phyloP scores from a whole-genome alignment of 2,113 vertebrate species.

The Nothoprocta perdicaria region DNA sequence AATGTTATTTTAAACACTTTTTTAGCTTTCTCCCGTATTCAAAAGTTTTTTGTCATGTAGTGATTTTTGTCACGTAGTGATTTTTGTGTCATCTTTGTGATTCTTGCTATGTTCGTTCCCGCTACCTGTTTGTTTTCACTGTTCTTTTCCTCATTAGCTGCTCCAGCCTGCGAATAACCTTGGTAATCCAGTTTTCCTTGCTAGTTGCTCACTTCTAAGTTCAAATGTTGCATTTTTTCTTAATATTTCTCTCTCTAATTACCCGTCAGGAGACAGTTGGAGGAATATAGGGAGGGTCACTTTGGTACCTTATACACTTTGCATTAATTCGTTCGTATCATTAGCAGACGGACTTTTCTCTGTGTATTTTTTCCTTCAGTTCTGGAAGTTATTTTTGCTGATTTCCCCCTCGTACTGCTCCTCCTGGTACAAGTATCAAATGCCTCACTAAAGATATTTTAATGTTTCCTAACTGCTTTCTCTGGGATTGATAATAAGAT shows the following conservation, averaged over 20 bases:
- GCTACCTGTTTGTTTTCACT: background rate
- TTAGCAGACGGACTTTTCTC: slow-evolving; percentile 6
- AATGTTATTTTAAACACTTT: no score
- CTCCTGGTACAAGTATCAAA: background rate
- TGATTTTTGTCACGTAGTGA: background rate
- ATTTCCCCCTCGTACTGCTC: slow-evolving; percentile 43
- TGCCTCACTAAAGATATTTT: background rate
- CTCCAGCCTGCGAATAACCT: background rate
- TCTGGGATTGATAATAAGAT: background rate
- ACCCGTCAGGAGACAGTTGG: background rate
- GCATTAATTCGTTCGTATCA: slow-evolving; percentile 36
- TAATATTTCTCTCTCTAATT: no score
- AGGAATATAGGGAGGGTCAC: background rate
- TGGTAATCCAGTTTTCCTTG: background rate
- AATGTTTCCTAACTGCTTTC: background rate
- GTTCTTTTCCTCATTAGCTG: background rate
- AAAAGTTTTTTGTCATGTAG: background rate
- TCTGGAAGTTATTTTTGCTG: slow-evolving; percentile 9
- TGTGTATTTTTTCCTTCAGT: background rate
- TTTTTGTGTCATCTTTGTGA: no score
- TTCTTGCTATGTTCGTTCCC: background rate
- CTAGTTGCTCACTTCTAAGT: background rate
- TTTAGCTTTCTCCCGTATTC: background rate
- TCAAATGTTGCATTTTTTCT: background rate
- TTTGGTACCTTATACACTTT: background rate